These are phyloP conservation scores for Drosophila tropicalis DNA, from an alignment of 1,140 invertebrate genomes.

Conservation along the genomic window DNA sequence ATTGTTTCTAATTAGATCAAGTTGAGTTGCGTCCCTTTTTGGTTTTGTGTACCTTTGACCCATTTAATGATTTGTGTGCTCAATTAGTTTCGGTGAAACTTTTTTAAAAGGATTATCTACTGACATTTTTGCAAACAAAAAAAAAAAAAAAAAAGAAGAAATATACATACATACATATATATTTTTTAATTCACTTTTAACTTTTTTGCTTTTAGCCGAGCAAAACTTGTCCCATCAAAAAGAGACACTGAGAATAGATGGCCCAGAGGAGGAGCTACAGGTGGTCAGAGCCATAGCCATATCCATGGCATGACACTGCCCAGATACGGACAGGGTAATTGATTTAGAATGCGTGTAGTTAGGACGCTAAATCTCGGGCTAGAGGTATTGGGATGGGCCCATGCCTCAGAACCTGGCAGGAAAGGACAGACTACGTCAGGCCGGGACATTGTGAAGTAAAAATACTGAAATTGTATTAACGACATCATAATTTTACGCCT, in stretches of 20 bases:
- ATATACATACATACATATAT: no score
- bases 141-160: no score
- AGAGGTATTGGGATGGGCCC: no score
- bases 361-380: constrained; percentile 8
- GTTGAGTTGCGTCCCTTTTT: constrained; percentile 8
- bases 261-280: constrained; percentile 21
- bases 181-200: constrained; percentile 20
- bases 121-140: constrained; percentile 11
- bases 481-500: constrained; percentile 32
- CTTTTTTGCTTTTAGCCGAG: background rate
- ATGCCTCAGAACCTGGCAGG: no score
- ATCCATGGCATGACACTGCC: background rate
- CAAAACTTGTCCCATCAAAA: constrained; percentile 2
- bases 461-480: constrained; percentile 35
- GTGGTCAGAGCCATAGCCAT: background rate
- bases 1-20: constrained; percentile 17
- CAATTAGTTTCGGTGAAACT: constrained; percentile 45
- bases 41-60: constrained; percentile 3
- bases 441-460: constrained; percentile 1
- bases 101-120: constrained; percentile 51
- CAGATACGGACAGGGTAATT: constrained; percentile 18
- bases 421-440: background rate
- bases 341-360: constrained; percentile 33
- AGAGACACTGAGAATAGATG: no score
- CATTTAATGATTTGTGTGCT: constrained; percentile 47